phyloP scores from a whole-genome alignment of 2,888 invertebrate genomes.

The Busseola fusca region DNA sequence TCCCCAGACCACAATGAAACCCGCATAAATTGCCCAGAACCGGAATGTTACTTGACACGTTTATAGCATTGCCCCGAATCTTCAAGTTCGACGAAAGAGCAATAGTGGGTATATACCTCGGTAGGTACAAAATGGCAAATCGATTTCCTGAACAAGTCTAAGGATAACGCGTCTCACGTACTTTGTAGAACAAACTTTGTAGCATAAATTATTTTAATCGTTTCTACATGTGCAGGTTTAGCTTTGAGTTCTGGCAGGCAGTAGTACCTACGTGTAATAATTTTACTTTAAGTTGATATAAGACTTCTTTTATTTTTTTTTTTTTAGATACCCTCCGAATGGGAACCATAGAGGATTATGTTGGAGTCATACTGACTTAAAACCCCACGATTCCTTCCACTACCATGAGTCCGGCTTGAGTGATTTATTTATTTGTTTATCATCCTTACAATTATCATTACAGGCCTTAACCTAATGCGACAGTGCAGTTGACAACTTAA shows the following conservation, averaged over 20 bases:
- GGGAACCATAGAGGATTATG: neutral
- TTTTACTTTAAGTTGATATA: neutral
- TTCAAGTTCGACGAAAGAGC: slow-evolving; percentile 14
- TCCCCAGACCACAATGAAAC: slow-evolving; percentile 11
- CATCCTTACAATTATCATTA: too few relatives aligned
- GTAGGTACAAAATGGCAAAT: slow-evolving; percentile 14
- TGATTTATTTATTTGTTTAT: too few relatives aligned
- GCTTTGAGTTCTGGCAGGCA: neutral
- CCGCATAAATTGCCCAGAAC: slow-evolving; percentile 38
- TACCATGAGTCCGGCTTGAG: too few relatives aligned
- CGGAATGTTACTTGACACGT: slow-evolving; percentile 28
- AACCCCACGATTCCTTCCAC: too few relatives aligned
- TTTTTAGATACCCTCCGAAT: neutral
- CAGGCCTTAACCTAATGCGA: too few relatives aligned
- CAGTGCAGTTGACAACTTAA: too few relatives aligned
- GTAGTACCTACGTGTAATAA: neutral
- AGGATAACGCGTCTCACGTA: slow-evolving; percentile 31
- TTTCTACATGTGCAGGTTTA: slow-evolving; percentile 17
- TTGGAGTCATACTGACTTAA: too few relatives aligned
- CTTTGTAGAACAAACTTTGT: slow-evolving; percentile 19
- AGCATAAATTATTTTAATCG: slow-evolving; percentile 35
- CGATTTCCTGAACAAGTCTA: slow-evolving; percentile 24
- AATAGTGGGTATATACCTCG: neutral
- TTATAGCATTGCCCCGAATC: slow-evolving; percentile 32
- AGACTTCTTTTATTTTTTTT: neutral